phyloP scores from a whole-genome alignment of 1,140 invertebrate genomes.

The Rhagoletis pomonella region DNA sequence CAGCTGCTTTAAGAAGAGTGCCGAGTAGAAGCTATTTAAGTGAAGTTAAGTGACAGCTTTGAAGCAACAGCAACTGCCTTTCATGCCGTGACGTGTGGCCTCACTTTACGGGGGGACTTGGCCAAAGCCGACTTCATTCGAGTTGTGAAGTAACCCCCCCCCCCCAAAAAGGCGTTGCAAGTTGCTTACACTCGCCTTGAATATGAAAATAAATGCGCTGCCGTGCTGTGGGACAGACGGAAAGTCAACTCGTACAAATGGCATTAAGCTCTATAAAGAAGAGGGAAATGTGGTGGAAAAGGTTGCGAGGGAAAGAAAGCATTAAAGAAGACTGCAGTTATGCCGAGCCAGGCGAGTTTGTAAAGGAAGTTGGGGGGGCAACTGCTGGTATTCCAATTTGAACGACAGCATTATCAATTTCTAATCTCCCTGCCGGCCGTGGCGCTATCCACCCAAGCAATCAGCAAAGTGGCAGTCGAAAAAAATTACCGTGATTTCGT shows the following conservation, averaged over 20 bases:
- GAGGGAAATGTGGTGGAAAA: neutral
- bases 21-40: neutral
- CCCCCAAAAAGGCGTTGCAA: neutral
- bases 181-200: neutral
- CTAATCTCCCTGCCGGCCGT: neutral
- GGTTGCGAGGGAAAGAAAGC: neutral
- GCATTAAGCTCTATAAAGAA: conserved; percentile 17
- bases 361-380: neutral
- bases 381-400: neutral
- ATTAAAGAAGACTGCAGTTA: neutral
- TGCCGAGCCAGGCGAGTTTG: too few relatives aligned
- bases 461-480: conserved; percentile 8
- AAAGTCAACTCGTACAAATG: neutral
- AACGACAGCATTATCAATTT: conserved; percentile 18
- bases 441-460: neutral
- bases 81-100: conserved; percentile 12
- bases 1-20: neutral
- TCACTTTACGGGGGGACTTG: neutral
- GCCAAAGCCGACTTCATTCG: neutral
- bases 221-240: neutral
- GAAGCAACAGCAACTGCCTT: neutral
- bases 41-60: neutral
- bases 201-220: neutral
- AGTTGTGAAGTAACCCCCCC: neutral
- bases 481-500: conserved; percentile 34